Base-by-base conservation (phyloP, 1,140 invertebrate species). In the Contarinia nasturtii region DNA sequence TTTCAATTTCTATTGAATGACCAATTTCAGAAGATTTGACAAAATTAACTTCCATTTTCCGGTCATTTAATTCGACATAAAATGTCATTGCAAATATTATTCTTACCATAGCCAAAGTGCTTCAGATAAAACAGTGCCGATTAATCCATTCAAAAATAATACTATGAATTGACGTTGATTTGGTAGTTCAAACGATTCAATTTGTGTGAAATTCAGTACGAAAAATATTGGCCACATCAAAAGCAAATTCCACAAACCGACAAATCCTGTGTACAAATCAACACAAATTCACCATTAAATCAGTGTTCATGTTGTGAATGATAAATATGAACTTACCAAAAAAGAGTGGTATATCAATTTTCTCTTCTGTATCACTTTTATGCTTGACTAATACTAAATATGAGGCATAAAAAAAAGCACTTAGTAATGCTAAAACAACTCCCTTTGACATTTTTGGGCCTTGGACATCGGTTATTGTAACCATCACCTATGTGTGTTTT, bases 301-400 rank as follows among this genome's bases (percentile, higher is more conserved):
- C n/a, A n/a, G n/a, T n/a, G 21, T 17, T 41, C 19, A 37, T n/a
- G 11, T 12, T 20, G 7, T 37, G 18, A 49, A 17, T 45, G 41
- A 38, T 46, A 2, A 38, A 45, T 47, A 12, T 33, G 42, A 33
- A 55, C 66, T 69, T 63, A 84, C 82, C 87, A 68, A 91, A 90
- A 66, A 91, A 91, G 72, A 91, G 77, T 33, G 84, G 81, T 61
- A 91, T 82, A 64, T 90, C 84, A 59, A 91, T 75, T 64, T 83
- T 83, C 54, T 88, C 84, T 66, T 91, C 86, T 56, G 83, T 76
- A 56, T 86, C 80, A 12, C 87, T 81, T 66, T 82, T 82, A 55
- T 79, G 70, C 54, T 78, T 72, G 2, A 92, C 67, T 55, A 87
- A 79, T 44, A 91, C 86, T 50, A 90, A 69, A 64, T 89, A 91